phyloP scores from a whole-genome alignment of 2,797 vertebrate species.

The Muscicapa striata region DNA sequence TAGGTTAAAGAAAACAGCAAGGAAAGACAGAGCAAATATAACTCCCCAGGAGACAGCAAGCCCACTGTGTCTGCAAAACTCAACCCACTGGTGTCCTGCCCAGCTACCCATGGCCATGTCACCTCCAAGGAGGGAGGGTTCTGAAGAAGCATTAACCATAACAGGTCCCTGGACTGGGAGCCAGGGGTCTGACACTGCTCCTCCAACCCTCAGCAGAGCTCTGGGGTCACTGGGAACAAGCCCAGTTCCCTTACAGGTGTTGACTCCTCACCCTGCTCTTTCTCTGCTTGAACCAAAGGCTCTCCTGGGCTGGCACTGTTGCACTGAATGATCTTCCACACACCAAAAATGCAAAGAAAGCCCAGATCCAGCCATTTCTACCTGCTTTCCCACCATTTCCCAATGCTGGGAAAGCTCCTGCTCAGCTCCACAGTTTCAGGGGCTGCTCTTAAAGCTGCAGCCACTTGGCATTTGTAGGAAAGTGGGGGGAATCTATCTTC shows the following conservation, averaged over 20 bases:
- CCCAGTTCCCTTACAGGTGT: neutral
- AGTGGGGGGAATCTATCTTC: neutral
- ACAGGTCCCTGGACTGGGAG: neutral
- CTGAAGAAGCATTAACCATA: neutral
- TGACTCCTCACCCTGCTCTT: neutral
- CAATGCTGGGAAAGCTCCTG: neutral
- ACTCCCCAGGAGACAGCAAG: slow-evolving; percentile 4
- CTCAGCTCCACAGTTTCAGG: neutral
- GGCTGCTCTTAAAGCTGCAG: neutral
- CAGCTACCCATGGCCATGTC: neutral
- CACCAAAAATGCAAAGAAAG: neutral
- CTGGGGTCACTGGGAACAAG: neutral
- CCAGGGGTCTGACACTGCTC: neutral
- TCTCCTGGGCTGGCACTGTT: neutral
- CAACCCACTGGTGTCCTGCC: fast-evolving
- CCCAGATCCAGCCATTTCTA: neutral
- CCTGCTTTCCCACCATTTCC: too few relatives aligned
- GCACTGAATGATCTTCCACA: fast-evolving
- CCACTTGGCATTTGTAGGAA: neutral
- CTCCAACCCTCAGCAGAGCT: neutral
- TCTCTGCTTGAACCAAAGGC: neutral
- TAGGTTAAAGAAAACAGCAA: slow-evolving; percentile 33
- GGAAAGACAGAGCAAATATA: slow-evolving; percentile 39
- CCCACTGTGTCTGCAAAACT: neutral
- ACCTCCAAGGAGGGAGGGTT: neutral